Percentiles rank a stretch among this genome's conserved stretches.
Evolutionary conservation across 2,888 invertebrate genomes (phyloP).

Genomic region (Chromoteleia sp.): DNA sequence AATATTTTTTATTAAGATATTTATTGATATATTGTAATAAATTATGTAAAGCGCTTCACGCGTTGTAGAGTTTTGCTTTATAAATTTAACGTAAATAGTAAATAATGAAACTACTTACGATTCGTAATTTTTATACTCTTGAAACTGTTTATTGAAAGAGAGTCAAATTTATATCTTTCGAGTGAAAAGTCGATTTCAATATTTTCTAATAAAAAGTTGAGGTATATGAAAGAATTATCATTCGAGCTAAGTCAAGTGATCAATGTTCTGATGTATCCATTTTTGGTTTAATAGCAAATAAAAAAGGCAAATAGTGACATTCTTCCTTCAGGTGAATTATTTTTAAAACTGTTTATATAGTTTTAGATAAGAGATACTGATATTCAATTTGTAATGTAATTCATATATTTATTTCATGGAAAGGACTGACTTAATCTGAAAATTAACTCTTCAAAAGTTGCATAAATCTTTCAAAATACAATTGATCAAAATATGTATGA

Average conservation of each 20-base stretch:
- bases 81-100: background rate
- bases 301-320: no score
- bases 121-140: constrained; percentile 31
- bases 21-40: constrained; percentile 29
- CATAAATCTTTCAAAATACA: background rate
- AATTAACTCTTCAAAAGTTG: constrained; percentile 39
- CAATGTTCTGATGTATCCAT: no score
- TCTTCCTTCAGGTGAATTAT: no score
- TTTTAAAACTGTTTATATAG: no score
- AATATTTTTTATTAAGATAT: constrained; percentile 31
- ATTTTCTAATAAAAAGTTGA: no score
- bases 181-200: no score
- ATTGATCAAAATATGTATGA: background rate
- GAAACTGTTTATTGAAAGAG: no score
- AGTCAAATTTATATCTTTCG: no score
- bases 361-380: constrained; percentile 17
- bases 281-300: no score
- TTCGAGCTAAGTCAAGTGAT: no score
- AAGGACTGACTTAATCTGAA: constrained; percentile 4
- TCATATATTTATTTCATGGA: constrained; percentile 17
- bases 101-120: constrained; percentile 15
- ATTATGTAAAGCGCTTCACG: background rate
- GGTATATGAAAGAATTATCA: no score
- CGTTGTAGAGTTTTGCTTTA: background rate
- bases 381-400: constrained; percentile 21